Percentiles rank a stretch among this genome's conserved stretches.
phyloP scores from a whole-genome alignment of 2,888 invertebrate species.

The Drosophila siamana region DNA sequence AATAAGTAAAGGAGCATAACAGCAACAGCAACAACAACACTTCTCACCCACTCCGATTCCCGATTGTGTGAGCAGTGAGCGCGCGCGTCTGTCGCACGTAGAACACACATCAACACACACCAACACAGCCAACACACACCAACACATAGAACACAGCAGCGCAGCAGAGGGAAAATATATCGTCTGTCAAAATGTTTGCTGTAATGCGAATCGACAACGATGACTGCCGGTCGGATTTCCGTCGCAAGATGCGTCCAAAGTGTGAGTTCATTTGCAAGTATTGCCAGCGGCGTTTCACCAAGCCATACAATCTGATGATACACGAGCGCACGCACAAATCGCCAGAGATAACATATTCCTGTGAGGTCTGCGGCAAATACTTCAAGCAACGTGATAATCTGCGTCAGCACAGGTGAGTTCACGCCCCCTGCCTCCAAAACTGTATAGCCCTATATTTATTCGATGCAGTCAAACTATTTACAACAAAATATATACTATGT shows the following conservation, averaged over 20 bases:
- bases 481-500: conserved; percentile 16
- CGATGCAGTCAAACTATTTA: not conserved
- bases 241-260: conserved; percentile 95
- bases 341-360: conserved; percentile 97
- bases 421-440: not conserved
- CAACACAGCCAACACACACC: conserved; percentile 6
- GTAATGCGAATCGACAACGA: conserved; percentile 95
- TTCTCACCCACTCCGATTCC: conserved; percentile 48
- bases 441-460: not conserved
- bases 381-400: conserved; percentile 99
- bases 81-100: conserved; percentile 50
- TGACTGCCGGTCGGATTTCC: conserved; percentile 93
- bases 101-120: conserved; percentile 6
- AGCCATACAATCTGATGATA: conserved; percentile 99
- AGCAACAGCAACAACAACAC: conserved; percentile 26
- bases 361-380: conserved; percentile 98
- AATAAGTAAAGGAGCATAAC: conserved; percentile 17
- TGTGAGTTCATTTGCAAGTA: conserved; percentile 99
- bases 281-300: conserved; percentile 98
- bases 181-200: conserved; percentile 91
- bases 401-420: conserved; percentile 94
- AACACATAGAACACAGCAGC: conserved; percentile 2
- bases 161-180: conserved; percentile 65
- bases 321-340: conserved; percentile 99
- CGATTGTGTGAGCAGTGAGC: conserved; percentile 40